Base-by-base conservation (phyloP, 23 tunicate genomes). In the Styela clava region DNA sequence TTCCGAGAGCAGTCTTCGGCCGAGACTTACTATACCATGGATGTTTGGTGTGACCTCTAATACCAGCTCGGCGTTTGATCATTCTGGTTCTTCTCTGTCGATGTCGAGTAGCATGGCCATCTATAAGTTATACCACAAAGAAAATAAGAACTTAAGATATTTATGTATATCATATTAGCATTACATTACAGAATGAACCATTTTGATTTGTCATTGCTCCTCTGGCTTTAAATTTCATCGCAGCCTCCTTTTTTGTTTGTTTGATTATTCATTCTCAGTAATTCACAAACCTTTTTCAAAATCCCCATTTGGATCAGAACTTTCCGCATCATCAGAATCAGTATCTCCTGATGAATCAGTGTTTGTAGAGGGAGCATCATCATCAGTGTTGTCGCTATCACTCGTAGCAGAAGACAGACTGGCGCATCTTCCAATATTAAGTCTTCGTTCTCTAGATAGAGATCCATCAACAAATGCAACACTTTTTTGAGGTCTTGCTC, bases 331-430 rank as follows among this genome's bases (percentile, higher is more conserved):
- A 44, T 76, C 65, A 24, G 64, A 44, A 67, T 67, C 71, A 19
- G 71, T 25, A 67, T 67, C 71, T 16, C 30, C 71, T 24, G 81
- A 76, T 9, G 64, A 44, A 44, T 52, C 65, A 7, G 81, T 44
- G 28, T 23, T 27, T 28, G 32, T 28, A 7, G 81, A 76, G 24
- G 35, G 62, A 9, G 64, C 64, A 26, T 76, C 81, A 44, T 76
- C 81, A 24, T 67, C 71, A 16, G 2, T 67, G 71, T 67, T 67
- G 7, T 76, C 81, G 16, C 65, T 37, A 44, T 76, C 81, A 26
- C 81, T 76, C 18, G 67, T 44, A 29, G 81, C 81, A 25, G 81
- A 76, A 23, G 81, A 44, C 30, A 76, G 26, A 29, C 81, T 76
- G 64, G 22, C 81, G 24, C 81, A 76, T 35, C 64, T 36, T 24